Percentiles rank a stretch among this genome's conserved stretches.
phyloP scores from a whole-genome alignment of 2,113 vertebrate species.

The Saccopteryx bilineata region DNA sequence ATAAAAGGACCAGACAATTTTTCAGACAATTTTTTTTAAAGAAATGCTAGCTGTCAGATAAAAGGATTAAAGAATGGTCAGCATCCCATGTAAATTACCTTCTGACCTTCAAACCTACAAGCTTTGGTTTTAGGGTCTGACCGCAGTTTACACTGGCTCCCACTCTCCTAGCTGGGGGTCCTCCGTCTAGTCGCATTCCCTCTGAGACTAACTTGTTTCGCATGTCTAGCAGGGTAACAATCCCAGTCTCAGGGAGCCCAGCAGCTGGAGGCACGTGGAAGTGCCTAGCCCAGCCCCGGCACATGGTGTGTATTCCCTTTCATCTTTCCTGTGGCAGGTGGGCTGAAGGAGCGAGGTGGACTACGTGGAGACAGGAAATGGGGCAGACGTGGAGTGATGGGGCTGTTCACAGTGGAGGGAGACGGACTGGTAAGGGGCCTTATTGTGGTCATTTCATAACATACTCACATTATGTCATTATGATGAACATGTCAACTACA shows the following conservation, averaged over 20 bases:
- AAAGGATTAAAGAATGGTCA: neutral
- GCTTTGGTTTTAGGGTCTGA: neutral
- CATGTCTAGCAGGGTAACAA: neutral
- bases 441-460: neutral
- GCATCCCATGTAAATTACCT: neutral
- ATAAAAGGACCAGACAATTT: neutral
- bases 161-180: neutral
- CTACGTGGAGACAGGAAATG: neutral
- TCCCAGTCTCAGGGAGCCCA: no score
- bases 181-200: neutral
- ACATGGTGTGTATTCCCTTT: no score
- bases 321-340: neutral
- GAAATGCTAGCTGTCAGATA: no score
- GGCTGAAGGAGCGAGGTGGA: neutral
- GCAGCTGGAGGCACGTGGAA: neutral
- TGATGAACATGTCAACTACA: neutral
- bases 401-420: no score
- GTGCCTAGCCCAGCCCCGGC: rapidly evolving
- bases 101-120: neutral
- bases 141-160: neutral
- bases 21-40: neutral
- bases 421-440: neutral
- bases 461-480: neutral
- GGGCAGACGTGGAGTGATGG: neutral
- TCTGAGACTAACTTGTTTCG: neutral